These are phyloP conservation scores for Brachypalpus laphriformis DNA, from an alignment of 2,888 invertebrate species.

Conservation along the genomic window DNA sequence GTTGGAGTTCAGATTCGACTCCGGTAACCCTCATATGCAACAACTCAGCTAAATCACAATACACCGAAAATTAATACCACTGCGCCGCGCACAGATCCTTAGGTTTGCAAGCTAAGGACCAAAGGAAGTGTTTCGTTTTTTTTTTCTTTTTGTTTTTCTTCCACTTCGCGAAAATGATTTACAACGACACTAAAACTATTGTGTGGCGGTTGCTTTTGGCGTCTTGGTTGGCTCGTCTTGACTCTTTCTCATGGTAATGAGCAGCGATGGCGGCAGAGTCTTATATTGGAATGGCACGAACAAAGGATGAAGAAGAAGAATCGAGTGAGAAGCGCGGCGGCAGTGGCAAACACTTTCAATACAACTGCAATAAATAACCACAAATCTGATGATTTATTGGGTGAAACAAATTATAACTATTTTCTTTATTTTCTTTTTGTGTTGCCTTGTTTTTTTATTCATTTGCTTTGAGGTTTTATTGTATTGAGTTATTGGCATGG, in stretches of 20 bases:
- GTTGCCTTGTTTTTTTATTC: conserved; percentile 20
- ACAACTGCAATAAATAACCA: conserved; percentile 71
- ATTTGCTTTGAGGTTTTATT: conserved; percentile 56
- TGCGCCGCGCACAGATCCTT: conserved; percentile 47
- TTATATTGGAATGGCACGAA: conserved; percentile 41
- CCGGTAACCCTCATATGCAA: conserved; percentile 50
- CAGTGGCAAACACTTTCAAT: conserved; percentile 68
- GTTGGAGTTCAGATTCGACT: conserved; percentile 14
- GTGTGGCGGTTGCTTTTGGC: conserved; percentile 54
- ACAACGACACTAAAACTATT: conserved; percentile 73
- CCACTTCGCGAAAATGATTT: conserved; percentile 67
- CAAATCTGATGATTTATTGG: conserved; percentile 75
- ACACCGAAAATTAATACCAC: conserved; percentile 62
- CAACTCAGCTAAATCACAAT: conserved; percentile 63
- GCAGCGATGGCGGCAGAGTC: conserved; percentile 36
- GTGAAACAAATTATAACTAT: conserved; percentile 74
- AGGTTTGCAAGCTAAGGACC: conserved; percentile 31
- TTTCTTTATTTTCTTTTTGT: conserved; percentile 2
- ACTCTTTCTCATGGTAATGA: conserved; percentile 73
- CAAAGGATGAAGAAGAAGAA: conserved; percentile 34
- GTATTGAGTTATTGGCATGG: conserved; percentile 50
- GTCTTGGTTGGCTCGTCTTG: conserved; percentile 50
- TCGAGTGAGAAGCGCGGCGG: conserved; percentile 44
- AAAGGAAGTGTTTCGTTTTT: conserved; percentile 37
- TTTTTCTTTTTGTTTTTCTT: conserved; percentile 11